These are phyloP conservation scores for Pseudorhiza aurosa DNA, from an alignment of 30 jellyfish, hydroid and myxozoan genomes.

Conservation along the genomic window DNA sequence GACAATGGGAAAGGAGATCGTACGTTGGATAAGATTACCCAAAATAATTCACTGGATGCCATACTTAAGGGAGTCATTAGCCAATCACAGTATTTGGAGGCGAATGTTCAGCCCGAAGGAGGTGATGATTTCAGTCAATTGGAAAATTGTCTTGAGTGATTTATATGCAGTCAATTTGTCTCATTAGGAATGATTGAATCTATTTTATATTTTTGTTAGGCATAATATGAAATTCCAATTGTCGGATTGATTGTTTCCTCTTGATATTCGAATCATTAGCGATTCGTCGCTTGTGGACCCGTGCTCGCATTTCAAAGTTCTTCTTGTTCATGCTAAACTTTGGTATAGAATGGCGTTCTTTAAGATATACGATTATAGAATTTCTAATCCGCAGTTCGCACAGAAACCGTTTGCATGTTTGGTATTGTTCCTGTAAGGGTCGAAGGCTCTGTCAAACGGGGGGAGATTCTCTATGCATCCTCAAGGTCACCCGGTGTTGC, in stretches of 20 bases:
- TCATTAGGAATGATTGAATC: too few species aligned
- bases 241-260: neutral
- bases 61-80: slow-evolving; percentile 77
- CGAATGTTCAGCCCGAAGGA: slow-evolving; percentile 66
- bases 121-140: too few species aligned
- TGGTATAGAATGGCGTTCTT: too few species aligned
- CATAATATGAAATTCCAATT: too few species aligned
- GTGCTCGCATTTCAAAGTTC: too few species aligned
- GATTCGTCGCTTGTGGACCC: too few species aligned
- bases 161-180: too few species aligned
- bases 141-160: too few species aligned
- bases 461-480: slow-evolving; percentile 80
- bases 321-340: too few species aligned
- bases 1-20: slow-evolving; percentile 33
- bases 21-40: slow-evolving; percentile 61
- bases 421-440: slow-evolving; percentile 90
- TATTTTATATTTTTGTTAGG: too few species aligned
- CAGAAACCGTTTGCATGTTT: slow-evolving; percentile 87
- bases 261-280: too few species aligned
- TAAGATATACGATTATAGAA: too few species aligned
- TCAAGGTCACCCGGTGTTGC: slow-evolving; percentile 87
- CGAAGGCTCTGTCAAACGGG: slow-evolving; percentile 68
- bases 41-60: slow-evolving; percentile 56
- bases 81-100: slow-evolving; percentile 83
- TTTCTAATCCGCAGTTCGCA: slow-evolving; percentile 50